These are phyloP conservation scores for Phaethornis superciliosus DNA, from an alignment of 2,113 vertebrate genomes.

Conservation along the genomic window DNA sequence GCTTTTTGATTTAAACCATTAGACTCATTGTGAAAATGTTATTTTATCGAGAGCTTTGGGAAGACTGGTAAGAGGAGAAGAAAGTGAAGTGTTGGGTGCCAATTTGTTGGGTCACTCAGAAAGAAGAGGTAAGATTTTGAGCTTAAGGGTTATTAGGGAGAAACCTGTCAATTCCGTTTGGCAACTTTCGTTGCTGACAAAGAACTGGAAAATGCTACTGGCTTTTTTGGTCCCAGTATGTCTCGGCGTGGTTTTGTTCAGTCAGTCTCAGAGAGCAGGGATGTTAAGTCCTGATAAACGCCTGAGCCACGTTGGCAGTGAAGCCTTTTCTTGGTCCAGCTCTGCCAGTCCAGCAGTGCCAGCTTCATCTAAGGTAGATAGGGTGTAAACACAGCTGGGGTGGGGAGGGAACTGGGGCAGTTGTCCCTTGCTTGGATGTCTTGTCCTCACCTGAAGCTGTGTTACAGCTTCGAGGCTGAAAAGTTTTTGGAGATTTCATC, in stretches of 20 bases:
- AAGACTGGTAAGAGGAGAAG: not conserved
- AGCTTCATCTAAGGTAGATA: fast-evolving
- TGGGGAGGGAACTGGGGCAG: not conserved
- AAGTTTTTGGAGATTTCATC: not conserved
- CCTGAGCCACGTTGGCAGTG: fast-evolving
- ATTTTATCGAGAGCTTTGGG: not conserved
- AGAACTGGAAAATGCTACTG: not conserved
- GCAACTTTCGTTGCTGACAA: not conserved
- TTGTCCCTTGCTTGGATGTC: not conserved
- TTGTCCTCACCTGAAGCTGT: not conserved
- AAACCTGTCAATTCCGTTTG: not conserved
- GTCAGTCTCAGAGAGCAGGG: not conserved
- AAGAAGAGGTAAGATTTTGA: not conserved
- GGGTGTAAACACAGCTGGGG: not conserved
- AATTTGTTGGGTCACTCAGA: not conserved
- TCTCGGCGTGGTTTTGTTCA: not conserved
- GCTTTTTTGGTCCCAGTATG: not conserved
- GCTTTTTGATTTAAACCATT: not conserved
- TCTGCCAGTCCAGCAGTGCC: not conserved
- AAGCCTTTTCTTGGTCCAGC: not conserved
- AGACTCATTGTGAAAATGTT: not conserved
- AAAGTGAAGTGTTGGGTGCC: not conserved
- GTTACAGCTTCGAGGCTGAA: not conserved
- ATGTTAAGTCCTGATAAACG: not conserved
- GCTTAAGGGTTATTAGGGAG: not conserved